Percentiles rank a stretch among this genome's conserved stretches.
Conservation (phyloP, 2,113 vertebrate species). For the Catharus minimus region DNA sequence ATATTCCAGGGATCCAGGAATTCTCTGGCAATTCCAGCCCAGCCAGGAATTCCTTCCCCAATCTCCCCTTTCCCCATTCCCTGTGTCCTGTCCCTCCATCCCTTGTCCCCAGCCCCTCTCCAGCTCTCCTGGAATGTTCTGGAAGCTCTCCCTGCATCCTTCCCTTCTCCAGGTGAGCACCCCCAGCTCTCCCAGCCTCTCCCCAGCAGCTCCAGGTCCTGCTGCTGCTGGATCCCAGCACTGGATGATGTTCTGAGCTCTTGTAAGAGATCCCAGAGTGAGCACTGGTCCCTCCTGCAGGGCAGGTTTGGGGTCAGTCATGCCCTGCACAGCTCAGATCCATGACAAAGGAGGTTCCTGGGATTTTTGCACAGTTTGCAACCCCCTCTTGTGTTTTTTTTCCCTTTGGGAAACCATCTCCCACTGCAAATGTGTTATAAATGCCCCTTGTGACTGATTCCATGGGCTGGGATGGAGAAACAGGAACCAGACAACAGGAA, state of each 20-base stretch:
- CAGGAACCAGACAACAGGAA: not conserved
- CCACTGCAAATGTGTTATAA: no score
- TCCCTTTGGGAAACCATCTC: not conserved
- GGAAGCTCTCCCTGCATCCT: no score
- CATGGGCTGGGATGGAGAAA: not conserved
- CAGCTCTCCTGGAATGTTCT: not conserved
- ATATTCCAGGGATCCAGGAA: not conserved
- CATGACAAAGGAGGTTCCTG: not conserved
- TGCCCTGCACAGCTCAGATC: not conserved
- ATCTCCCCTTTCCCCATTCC: not conserved
- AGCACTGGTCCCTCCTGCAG: not conserved
- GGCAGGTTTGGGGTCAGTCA: accelerated
- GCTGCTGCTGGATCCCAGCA: not conserved
- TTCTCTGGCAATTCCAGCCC: not conserved
- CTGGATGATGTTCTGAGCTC: not conserved
- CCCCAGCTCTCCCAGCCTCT: not conserved
- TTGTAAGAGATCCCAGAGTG: not conserved
- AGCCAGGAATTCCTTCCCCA: not conserved
- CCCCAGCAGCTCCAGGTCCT: not conserved
- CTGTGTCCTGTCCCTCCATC: accelerated
- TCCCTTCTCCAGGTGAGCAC: accelerated
- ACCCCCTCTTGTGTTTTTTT: not conserved
- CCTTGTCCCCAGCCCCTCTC: not conserved
- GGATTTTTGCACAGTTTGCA: not conserved
- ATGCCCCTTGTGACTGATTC: accelerated